These are phyloP conservation scores for Mixornis gularis DNA, from an alignment of 2,113 vertebrate genomes.

Conservation along the genomic window DNA sequence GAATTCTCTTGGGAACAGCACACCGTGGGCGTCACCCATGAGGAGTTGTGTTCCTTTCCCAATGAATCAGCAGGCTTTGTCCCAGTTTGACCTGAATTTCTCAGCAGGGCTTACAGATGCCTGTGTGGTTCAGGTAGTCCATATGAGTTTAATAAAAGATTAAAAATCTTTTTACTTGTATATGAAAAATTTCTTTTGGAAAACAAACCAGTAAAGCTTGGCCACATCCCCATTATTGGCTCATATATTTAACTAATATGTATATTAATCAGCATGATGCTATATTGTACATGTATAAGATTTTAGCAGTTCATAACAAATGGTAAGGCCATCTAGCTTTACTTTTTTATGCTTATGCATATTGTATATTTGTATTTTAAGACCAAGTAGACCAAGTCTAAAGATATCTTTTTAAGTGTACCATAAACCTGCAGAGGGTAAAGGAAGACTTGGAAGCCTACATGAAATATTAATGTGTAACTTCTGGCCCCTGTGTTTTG, in stretches of 20 bases:
- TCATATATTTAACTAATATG: constrained; percentile 49
- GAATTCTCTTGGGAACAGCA: neutral
- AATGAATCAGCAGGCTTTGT: neutral
- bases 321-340: constrained; percentile 67
- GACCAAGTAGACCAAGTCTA: constrained; percentile 70
- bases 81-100: neutral
- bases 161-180: neutral
- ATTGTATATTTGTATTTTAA: constrained; percentile 72
- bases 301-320: constrained; percentile 65
- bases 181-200: constrained; percentile 1
- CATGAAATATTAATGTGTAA: constrained; percentile 32
- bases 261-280: constrained; percentile 67
- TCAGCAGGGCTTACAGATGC: neutral
- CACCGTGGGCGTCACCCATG: neutral
- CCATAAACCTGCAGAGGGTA: constrained; percentile 28
- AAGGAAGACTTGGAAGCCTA: constrained; percentile 32
- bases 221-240: neutral
- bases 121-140: neutral
- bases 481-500: constrained; percentile 43
- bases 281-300: constrained; percentile 69
- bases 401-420: constrained; percentile 54
- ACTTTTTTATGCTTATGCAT: constrained; percentile 66
- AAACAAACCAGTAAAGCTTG: constrained; percentile 5
- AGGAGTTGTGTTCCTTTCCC: neutral
- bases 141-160: neutral